Evolutionary conservation across 2,113 vertebrate genomes (phyloP).

Genomic region (Dascyllus trimaculatus): DNA sequence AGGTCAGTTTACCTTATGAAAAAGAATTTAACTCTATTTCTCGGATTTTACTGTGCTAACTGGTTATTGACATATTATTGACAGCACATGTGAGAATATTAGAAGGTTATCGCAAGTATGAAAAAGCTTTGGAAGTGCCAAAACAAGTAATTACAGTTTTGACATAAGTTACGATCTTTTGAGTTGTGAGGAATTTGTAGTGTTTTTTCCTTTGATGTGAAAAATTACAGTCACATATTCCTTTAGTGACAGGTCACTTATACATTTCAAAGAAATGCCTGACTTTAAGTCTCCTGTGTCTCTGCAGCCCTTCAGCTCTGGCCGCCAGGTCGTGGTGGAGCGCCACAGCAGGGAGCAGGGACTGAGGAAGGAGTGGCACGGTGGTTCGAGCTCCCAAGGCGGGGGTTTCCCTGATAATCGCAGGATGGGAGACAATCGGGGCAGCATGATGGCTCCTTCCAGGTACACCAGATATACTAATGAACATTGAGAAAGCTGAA

Average conservation of each 20-base stretch:
- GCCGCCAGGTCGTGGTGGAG: constrained; percentile 92
- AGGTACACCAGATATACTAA: constrained; percentile 82
- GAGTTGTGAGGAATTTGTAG: no score
- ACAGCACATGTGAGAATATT: no score
- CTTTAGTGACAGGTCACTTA: no score
- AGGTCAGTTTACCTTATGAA: constrained; percentile 79
- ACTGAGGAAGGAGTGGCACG: constrained; percentile 95
- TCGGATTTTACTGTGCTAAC: neutral
- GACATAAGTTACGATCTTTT: no score
- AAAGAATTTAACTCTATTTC: neutral
- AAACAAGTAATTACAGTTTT: no score
- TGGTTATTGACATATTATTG: neutral
- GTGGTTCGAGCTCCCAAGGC: constrained; percentile 89
- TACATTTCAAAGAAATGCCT: neutral
- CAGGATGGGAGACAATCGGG: constrained; percentile 89
- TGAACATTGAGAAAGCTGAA: neutral
- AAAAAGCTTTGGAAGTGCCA: no score
- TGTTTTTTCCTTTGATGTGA: no score
- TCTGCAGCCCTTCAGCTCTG: constrained; percentile 89
- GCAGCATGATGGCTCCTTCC: constrained; percentile 91
- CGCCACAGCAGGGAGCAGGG: constrained; percentile 91
- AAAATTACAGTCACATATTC: no score
- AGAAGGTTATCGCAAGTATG: no score
- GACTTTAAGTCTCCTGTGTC: neutral
- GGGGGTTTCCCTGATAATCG: constrained; percentile 88